Percentiles rank a stretch among this genome's conserved stretches.
These are phyloP conservation scores for Pseudonaja textilis DNA, from an alignment of 2,113 vertebrate species.

Conservation along the genomic window DNA sequence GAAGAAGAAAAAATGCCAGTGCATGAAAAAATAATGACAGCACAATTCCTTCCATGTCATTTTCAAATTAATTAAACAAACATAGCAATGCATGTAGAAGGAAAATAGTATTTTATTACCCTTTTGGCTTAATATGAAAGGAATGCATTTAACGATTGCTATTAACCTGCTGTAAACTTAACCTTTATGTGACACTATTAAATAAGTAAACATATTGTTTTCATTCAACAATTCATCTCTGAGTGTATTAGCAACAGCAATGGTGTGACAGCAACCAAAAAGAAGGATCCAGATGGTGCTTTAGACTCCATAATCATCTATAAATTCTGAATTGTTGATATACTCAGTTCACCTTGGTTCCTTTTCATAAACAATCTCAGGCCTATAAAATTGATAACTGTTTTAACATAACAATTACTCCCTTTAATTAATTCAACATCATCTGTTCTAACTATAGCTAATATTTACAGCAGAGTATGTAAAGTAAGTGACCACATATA, in stretches of 20 bases:
- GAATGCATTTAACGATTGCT: conserved; percentile 56
- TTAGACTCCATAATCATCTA: conserved; percentile 28
- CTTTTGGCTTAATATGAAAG: conserved; percentile 55
- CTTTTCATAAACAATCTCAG: conserved; percentile 41
- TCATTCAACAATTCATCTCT: conserved; percentile 39
- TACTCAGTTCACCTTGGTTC: conserved; percentile 41
- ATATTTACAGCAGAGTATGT: conserved; percentile 56
- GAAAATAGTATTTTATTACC: conserved; percentile 56
- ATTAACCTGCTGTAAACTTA: conserved; percentile 60
- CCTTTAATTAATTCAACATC: conserved; percentile 64
- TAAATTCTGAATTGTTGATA: conserved; percentile 44
- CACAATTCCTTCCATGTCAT: not conserved
- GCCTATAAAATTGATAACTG: conserved; percentile 48
- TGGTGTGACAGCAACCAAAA: conserved; percentile 27
- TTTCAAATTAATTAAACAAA: not conserved
- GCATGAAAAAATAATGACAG: not conserved
- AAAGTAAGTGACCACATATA: conserved; percentile 59
- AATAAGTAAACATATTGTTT: conserved; percentile 55
- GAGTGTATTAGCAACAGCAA: conserved; percentile 31
- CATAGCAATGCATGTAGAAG: conserved; percentile 42
- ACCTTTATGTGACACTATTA: conserved; percentile 55
- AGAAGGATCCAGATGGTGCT: conserved; percentile 25
- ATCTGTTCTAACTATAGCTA: conserved; percentile 61
- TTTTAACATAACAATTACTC: conserved; percentile 52
- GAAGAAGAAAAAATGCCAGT: not conserved